These are phyloP conservation scores for Acropternis orthonyx DNA, from an alignment of 2,797 vertebrate genomes.

Conservation along the genomic window DNA sequence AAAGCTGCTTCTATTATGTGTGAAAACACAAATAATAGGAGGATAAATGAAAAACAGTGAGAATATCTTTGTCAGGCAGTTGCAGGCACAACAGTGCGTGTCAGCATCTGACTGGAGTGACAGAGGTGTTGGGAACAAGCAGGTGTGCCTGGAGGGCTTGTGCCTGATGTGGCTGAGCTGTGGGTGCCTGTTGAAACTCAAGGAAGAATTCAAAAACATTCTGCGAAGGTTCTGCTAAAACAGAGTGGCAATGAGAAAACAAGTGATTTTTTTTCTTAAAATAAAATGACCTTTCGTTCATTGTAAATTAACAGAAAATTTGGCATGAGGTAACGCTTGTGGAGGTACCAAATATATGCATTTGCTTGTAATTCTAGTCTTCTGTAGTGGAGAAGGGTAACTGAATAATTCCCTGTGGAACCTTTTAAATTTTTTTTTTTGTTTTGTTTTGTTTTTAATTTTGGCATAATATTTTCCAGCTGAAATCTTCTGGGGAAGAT, in stretches of 20 bases:
- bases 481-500: not conserved
- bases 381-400: not conserved
- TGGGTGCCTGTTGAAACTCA: not conserved
- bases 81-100: conserved; percentile 21
- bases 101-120: conserved; percentile 35
- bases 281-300: accelerated
- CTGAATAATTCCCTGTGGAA: not conserved
- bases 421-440: not conserved
- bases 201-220: not conserved
- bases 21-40: conserved; percentile 71
- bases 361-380: not conserved
- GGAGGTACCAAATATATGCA: not conserved
- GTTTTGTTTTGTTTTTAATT: not conserved
- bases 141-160: not conserved
- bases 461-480: not conserved
- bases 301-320: not conserved
- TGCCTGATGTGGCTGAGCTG: not conserved
- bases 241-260: not conserved
- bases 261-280: not conserved
- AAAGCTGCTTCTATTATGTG: conserved; percentile 64
- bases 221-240: not conserved
- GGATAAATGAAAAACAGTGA: conserved; percentile 47
- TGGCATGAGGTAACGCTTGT: not conserved
- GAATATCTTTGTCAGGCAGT: conserved; percentile 30
- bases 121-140: conserved; percentile 4